A percentile compares a stretch with the other conserved stretches of the same genome.
Evolutionary conservation across 30 jellyfish, hydroid and myxozoan genomes (phyloP).

Genomic region (Rhopilema esculentum): DNA sequence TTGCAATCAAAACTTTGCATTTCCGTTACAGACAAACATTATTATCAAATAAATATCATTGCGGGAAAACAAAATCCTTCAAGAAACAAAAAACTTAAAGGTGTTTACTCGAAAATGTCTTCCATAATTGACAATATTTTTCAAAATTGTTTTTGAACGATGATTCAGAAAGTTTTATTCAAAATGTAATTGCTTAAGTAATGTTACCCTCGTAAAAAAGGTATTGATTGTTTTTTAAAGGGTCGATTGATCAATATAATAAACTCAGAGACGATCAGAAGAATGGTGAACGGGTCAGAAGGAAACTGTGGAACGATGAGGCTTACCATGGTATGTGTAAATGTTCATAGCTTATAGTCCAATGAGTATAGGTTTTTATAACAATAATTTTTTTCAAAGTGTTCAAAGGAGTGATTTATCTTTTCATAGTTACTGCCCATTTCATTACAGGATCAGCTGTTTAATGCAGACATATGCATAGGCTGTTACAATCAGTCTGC

Average conservation of each 20-base stretch:
- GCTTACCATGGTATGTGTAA: constrained; percentile 3
- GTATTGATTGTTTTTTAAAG: not conserved
- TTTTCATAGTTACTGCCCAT: not conserved
- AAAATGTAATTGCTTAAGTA: too few species aligned
- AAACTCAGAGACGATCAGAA: not conserved
- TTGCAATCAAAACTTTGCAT: not conserved
- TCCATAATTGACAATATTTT: too few species aligned
- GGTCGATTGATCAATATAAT: not conserved
- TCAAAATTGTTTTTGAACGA: too few species aligned
- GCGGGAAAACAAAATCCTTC: too few species aligned
- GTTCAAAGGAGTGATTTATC: not conserved
- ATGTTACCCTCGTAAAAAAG: not conserved
- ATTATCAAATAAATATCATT: too few species aligned
- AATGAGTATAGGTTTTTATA: not conserved
- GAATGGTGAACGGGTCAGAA: constrained; percentile 1
- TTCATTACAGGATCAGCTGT: constrained; percentile 14
- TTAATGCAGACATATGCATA: constrained; percentile 1
- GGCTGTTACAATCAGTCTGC: constrained; percentile 19
- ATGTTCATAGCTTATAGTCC: not conserved
- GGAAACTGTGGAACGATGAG: not conserved
- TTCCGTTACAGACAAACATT: too few species aligned
- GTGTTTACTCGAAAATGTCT: too few species aligned
- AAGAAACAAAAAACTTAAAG: too few species aligned
- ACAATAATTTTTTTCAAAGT: not conserved
- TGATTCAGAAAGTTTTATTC: not conserved